These are phyloP conservation scores for Acridotheres tristis DNA, from an alignment of 2,797 vertebrate species.

Conservation along the genomic window DNA sequence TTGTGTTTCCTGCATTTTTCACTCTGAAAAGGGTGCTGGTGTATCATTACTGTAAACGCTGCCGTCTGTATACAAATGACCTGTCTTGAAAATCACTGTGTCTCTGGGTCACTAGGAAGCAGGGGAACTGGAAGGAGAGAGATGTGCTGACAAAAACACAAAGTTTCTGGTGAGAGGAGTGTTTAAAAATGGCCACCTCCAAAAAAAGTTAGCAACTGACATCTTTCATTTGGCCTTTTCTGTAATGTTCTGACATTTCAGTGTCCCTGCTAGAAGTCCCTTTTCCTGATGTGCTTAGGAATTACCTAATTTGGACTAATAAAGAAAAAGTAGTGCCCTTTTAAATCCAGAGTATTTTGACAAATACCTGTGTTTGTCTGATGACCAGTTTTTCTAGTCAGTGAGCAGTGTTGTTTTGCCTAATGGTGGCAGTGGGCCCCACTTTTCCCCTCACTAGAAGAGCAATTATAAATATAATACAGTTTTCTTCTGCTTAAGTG, in stretches of 20 bases:
- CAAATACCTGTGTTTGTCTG: background rate
- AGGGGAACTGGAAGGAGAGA: background rate
- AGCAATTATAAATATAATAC: background rate
- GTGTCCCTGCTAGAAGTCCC: background rate
- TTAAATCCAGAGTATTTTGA: background rate
- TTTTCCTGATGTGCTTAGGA: background rate
- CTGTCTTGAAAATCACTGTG: background rate
- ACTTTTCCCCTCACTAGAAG: background rate
- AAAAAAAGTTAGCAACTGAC: background rate
- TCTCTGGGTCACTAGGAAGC: background rate
- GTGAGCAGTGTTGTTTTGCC: background rate
- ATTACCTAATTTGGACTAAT: background rate
- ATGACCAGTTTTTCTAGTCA: background rate
- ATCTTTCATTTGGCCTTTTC: background rate
- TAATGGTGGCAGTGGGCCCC: background rate
- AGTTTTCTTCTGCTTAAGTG: background rate
- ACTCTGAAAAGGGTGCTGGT: background rate
- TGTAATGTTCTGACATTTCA: background rate
- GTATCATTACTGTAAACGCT: background rate
- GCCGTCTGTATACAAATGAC: background rate
- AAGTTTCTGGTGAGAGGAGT: background rate
- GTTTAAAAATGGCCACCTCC: background rate
- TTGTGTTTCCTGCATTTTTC: background rate
- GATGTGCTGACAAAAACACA: background rate
- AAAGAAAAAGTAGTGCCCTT: background rate